Base-by-base conservation (phyloP, 2,113 vertebrate genomes). In the Chloropsis hardwickii region DNA sequence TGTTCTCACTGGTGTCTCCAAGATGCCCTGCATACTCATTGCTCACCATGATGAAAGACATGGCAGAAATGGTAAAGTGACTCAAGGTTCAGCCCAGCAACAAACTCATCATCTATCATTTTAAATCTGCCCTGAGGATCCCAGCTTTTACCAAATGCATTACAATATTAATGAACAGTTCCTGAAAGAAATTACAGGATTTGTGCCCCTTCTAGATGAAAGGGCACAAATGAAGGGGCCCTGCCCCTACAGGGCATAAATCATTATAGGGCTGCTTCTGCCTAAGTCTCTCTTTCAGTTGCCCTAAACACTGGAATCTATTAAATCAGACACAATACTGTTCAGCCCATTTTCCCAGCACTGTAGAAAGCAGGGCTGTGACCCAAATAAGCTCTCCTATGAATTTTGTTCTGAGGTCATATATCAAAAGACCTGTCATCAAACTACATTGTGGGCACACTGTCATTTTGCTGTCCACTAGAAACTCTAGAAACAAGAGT, bases 361-460 rank as follows among this genome's bases (percentile, higher is more conserved):
- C 54, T 25, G 31, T 12, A 48, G 33, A 86, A 91, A 83, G 54
- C 39, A 72, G 29, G 22, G 18, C 53, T 77, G 47, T 74, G 61
- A 79, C 66, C 60, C 48, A 77, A 58, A 89, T 76, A 89, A 83
- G 23, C 25, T 76, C 42, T 86, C 20, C 62, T 69, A 69, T 37
- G 7, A 92, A 76, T 71, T 80, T 47, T 64, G 6, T 81, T 88
- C 54, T 33, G 39, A 88, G 62, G 48, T 58, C 37, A 44, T 47
- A 27, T 20, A 88, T 61, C 37, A 61, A 47, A 91, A 61, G 39
- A 70, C 56, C 31, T 47, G n/a, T 19, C 51, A 58, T 48, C 58
- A 90, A 58, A 61, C 16, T 24, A 21, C 60, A 69, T 11, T 22
- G 37, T 44, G 24, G 28, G 37, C 16, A 78, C 0, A 0, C 29